Percentiles rank a stretch among this genome's conserved stretches.
phyloP scores from a whole-genome alignment of 2,888 invertebrate genomes.

The Melanargia galathea region DNA sequence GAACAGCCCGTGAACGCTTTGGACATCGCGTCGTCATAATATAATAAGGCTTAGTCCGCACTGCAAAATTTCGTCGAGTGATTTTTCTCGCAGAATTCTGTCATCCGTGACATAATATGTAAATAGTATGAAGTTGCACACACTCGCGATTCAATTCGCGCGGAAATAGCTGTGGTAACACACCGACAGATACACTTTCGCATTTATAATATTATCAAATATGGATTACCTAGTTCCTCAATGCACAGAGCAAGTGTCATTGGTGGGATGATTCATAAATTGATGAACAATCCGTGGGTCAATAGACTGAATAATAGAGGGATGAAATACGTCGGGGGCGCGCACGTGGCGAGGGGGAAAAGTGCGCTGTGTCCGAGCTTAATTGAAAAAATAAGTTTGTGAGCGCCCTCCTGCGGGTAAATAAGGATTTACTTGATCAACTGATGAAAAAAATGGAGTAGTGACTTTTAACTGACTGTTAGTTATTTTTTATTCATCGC shows the following conservation, averaged over 20 bases:
- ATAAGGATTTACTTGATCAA: constrained; percentile 31
- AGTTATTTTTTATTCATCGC: no score
- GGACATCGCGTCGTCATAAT: no score
- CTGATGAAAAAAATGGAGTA: constrained; percentile 8
- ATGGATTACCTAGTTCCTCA: background rate
- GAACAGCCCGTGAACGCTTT: no score
- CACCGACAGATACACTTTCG: no score
- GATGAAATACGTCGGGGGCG: constrained; percentile 70
- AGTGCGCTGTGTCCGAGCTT: constrained; percentile 66
- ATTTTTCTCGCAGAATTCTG: no score
- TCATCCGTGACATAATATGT: no score
- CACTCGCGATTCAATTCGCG: no score
- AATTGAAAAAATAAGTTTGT: constrained; percentile 71
- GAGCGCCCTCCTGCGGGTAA: constrained; percentile 41
- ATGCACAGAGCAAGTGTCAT: constrained; percentile 31
- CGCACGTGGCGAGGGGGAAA: constrained; percentile 72
- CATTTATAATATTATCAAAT: no score
- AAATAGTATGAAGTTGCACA: no score
- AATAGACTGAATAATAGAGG: constrained; percentile 59
- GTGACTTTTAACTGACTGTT: constrained; percentile 17
- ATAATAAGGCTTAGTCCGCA: no score
- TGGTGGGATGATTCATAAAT: constrained; percentile 65
- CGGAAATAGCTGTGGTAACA: no score
- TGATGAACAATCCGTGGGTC: constrained; percentile 67
- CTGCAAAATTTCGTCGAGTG: no score